Conservation (phyloP, 2,888 invertebrate species). For the Axea sp. region DNA sequence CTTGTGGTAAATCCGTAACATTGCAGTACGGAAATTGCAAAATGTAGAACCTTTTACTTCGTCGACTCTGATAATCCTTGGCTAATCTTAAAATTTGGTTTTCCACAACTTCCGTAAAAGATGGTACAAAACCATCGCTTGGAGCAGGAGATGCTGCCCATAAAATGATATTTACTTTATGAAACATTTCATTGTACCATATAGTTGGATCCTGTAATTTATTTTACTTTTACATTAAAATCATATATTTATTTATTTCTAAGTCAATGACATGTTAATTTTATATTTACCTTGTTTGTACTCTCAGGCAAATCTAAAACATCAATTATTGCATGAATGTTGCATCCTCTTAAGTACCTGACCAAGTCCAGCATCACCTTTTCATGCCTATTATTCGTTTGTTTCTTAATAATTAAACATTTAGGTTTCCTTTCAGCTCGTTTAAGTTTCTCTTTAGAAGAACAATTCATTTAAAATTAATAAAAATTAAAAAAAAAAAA, state of each 20-base stretch:
- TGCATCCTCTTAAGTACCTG: conserved; percentile 72
- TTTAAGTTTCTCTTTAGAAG: conserved; percentile 63
- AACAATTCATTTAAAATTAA: conserved; percentile 22
- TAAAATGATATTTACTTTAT: conserved; percentile 71
- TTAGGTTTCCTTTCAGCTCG: conserved; percentile 67
- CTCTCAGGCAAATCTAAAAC: conserved; percentile 72
- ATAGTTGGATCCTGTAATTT: conserved; percentile 71
- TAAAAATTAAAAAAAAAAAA: conserved; percentile 1
- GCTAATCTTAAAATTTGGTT: conserved; percentile 70
- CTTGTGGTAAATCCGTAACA: conserved; percentile 72
- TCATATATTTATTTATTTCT: no score
- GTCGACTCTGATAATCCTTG: conserved; percentile 69
- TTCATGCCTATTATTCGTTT: conserved; percentile 73
- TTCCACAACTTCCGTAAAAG: conserved; percentile 72
- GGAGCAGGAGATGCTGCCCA: conserved; percentile 73
- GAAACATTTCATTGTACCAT: conserved; percentile 75
- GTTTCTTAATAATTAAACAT: conserved; percentile 75
- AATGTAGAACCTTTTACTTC: conserved; percentile 71
- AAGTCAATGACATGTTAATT: no score
- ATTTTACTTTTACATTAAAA: no score
- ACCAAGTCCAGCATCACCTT: conserved; percentile 73
- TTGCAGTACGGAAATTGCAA: conserved; percentile 76
- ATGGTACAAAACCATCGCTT: conserved; percentile 61
- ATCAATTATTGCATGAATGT: conserved; percentile 75
- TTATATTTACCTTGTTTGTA: conserved; percentile 66